A percentile compares a stretch with the other conserved stretches of the same genome.
phyloP scores from a whole-genome alignment of 2,113 vertebrate species.

The Embiotoca jacksoni region DNA sequence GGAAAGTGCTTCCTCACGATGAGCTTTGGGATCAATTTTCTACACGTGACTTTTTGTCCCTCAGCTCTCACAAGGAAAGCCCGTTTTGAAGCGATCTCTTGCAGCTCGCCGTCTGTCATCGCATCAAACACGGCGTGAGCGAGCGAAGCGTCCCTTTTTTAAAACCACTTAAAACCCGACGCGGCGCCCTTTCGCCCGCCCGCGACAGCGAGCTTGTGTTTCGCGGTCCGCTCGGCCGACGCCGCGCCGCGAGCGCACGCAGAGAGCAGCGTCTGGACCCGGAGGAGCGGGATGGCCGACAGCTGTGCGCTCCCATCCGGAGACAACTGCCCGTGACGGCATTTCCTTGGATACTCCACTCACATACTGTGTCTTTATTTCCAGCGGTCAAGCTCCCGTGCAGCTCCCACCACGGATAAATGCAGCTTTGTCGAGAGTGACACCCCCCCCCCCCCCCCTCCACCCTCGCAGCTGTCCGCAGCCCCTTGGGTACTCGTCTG shows the following conservation, averaged over 20 bases:
- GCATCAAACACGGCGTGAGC: too few species aligned
- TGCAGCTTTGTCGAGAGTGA: constrained; percentile 80
- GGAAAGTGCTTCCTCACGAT: neutral
- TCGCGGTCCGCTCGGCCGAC: constrained; percentile 47
- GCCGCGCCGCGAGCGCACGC: constrained; percentile 6
- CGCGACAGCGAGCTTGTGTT: constrained; percentile 18
- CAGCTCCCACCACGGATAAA: constrained; percentile 76
- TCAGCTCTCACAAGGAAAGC: too few species aligned
- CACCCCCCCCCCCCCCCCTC: constrained; percentile 66
- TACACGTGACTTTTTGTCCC: too few species aligned
- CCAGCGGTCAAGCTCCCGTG: constrained; percentile 74
- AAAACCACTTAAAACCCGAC: too few species aligned
- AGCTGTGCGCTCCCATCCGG: constrained; percentile 68
- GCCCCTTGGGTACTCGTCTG: constrained; percentile 57
- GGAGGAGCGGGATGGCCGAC: constrained; percentile 58
- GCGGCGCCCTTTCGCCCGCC: neutral
- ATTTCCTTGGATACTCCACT: constrained; percentile 76
- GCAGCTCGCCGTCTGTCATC: too few species aligned
- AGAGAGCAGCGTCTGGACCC: constrained; percentile 33
- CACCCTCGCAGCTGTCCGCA: constrained; percentile 76
- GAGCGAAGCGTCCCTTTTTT: too few species aligned
- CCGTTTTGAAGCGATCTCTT: too few species aligned
- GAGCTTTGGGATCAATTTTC: neutral
- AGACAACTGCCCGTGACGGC: constrained; percentile 72
- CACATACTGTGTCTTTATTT: constrained; percentile 81